A percentile compares a stretch with the other conserved stretches of the same genome.
These are phyloP conservation scores for Vanessa tameamea DNA, from an alignment of 1,140 invertebrate genomes.

Conservation along the genomic window DNA sequence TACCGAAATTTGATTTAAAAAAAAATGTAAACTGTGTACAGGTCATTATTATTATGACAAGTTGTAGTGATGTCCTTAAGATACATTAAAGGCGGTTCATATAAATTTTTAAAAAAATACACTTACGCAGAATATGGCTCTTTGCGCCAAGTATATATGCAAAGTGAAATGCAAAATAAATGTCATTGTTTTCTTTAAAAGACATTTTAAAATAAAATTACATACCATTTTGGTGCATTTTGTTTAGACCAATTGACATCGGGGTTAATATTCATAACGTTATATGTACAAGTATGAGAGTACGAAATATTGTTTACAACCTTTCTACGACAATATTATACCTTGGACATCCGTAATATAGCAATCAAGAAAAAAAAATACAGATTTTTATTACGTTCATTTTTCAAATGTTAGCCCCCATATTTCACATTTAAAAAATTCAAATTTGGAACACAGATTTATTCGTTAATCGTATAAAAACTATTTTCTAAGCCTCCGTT, in stretches of 20 bases:
- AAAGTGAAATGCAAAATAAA: constrained; percentile 39
- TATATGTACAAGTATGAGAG: neutral
- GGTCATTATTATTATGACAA: neutral
- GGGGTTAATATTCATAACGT: constrained; percentile 1
- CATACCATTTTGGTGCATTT: neutral
- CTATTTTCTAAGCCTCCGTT: constrained; percentile 20
- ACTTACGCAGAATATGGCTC: constrained; percentile 13
- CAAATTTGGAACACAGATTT: neutral
- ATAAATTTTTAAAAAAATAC: neutral
- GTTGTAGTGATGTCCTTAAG: neutral
- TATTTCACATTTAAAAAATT: neutral
- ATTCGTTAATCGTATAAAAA: constrained; percentile 1
- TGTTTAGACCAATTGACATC: constrained; percentile 7
- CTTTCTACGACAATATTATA: too few species aligned
- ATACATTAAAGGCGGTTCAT: neutral
- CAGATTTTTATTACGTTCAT: too few species aligned
- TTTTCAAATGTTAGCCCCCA: too few species aligned
- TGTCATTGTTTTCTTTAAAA: constrained; percentile 46
- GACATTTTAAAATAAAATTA: constrained; percentile 40
- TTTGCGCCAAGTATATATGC: constrained; percentile 16
- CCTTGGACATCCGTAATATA: too few species aligned
- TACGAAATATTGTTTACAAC: too few species aligned
- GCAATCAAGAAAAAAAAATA: too few species aligned
- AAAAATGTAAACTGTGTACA: too few species aligned
- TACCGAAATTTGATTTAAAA: too few species aligned